Evolutionary conservation across 2,888 invertebrate genomes (phyloP).

Genomic region (Meliscaeva auricollis): DNA sequence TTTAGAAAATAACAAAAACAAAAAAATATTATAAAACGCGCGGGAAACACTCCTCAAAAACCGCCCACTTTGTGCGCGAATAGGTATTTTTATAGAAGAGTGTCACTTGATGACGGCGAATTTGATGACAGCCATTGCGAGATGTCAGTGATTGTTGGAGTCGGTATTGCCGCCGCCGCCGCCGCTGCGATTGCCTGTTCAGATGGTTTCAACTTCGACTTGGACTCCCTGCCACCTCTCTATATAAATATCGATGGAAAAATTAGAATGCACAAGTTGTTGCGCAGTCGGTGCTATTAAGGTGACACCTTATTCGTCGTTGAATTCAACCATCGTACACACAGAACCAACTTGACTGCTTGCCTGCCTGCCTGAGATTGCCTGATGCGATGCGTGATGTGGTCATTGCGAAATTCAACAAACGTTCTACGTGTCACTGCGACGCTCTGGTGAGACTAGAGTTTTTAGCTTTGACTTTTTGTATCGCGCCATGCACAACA

Average conservation of each 20-base stretch:
- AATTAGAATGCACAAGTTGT: conserved; percentile 74
- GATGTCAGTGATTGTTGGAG: conserved; percentile 71
- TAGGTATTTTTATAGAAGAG: conserved; percentile 60
- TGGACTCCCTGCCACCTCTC: conserved; percentile 21
- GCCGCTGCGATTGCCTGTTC: too few species aligned
- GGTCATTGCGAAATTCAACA: conserved; percentile 71
- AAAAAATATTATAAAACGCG: not conserved
- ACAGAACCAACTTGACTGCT: not conserved
- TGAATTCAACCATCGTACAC: conserved; percentile 66
- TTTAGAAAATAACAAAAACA: not conserved
- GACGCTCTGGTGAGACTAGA: conserved; percentile 14
- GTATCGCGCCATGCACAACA: conserved; percentile 38
- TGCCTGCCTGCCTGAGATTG: conserved; percentile 12
- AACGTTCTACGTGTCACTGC: conserved; percentile 73
- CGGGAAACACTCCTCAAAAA: conserved; percentile 57
- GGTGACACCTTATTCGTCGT: conserved; percentile 76
- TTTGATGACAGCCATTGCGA: conserved; percentile 75
- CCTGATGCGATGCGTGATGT: conserved; percentile 39
- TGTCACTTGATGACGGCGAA: conserved; percentile 68
- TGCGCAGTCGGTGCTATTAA: conserved; percentile 75
- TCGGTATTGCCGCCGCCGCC: conserved; percentile 42
- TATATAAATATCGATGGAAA: conserved; percentile 23
- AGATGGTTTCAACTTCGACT: conserved; percentile 32
- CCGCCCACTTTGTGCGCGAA: conserved; percentile 69
- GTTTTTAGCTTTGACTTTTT: conserved; percentile 29